Base-by-base conservation (phyloP, 2,888 invertebrate species). In the Diaperis boleti region DNA sequence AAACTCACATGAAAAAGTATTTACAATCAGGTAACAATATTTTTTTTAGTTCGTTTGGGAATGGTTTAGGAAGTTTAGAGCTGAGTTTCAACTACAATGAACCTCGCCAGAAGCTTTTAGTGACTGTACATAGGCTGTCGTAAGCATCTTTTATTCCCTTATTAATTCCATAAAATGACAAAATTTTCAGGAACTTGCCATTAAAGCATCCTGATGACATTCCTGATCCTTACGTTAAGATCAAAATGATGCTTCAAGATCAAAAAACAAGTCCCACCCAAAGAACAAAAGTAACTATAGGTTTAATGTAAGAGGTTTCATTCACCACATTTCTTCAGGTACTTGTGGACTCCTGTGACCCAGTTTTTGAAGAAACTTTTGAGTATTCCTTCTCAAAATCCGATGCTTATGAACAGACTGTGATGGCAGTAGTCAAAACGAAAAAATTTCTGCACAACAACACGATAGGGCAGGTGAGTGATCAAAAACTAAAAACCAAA, bases 151-250 rank as follows among this genome's bases (percentile, higher is more conserved):
- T 15, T 13, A 3, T 20, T 20, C 8, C 22, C 7, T 20, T 20
- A 4, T 3, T 3, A 20, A 6, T 20, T 20, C 6, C 6, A 20
- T 20, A 4, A 4, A 20, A n/a, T n/a, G 20, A 20, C 26, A 1
- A 3, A 5, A 49, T 65, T 80, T 79, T 47, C 76, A 92, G 92
- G 74, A 90, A 93, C 81, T 86, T 94, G 73, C 92, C 93, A 0
- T 80, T 89, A 22, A 92, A 91, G 73, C 93, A 94, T 78, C 90
- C 92, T 1, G 86, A 86, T 67, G 92, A 91, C 78, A 89, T 94
- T 74, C 95, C 94, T 0, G 94, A 95, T 82, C 94, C 95, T 0
- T 95, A 94, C 78, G 94, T 95, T 0, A 95, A 94, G 78, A 78
- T 95, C 18, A 92, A 94, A 77, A 82, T 94, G 68, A 82, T 92